phyloP scores from a whole-genome alignment of 2,888 invertebrate species.

The Rhingia rostrata region DNA sequence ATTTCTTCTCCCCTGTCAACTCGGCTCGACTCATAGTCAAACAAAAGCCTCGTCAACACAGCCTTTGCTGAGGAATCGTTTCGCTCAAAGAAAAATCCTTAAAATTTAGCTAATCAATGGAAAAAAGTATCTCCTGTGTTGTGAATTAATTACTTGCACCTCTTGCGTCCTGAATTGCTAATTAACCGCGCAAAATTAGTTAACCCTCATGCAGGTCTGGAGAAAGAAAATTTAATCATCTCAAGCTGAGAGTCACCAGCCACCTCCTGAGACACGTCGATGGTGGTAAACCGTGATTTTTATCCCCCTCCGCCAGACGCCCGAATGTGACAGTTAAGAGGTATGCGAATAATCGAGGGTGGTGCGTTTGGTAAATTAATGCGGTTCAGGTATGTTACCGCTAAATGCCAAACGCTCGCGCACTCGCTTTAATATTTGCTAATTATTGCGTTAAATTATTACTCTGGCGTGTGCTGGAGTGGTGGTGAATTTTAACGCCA shows the following conservation, averaged over 20 bases:
- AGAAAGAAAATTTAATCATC: constrained; percentile 47
- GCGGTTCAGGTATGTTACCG: constrained; percentile 72
- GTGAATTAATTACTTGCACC: constrained; percentile 19
- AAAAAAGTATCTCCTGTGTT: constrained; percentile 4
- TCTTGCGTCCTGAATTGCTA: constrained; percentile 56
- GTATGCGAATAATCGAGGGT: constrained; percentile 21
- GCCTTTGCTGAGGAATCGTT: no score
- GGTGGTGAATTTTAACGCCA: constrained; percentile 61
- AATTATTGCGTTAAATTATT: constrained; percentile 74
- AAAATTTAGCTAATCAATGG: constrained; percentile 48
- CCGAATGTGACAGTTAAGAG: constrained; percentile 62
- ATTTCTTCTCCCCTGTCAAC: neutral
- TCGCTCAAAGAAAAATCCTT: constrained; percentile 6
- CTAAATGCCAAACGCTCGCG: constrained; percentile 63
- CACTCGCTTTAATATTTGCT: constrained; percentile 67
- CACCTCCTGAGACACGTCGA: neutral
- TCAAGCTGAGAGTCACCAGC: neutral
- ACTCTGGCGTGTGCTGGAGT: constrained; percentile 52
- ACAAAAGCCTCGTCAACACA: neutral
- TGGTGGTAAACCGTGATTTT: constrained; percentile 46
- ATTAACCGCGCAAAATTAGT: constrained; percentile 41
- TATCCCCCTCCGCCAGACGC: constrained; percentile 14
- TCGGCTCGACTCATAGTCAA: neutral
- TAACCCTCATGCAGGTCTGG: constrained; percentile 4
- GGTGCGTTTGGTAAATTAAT: constrained; percentile 56